These are phyloP conservation scores for Agrypnus murinus DNA, from an alignment of 2,888 invertebrate genomes.

Conservation along the genomic window DNA sequence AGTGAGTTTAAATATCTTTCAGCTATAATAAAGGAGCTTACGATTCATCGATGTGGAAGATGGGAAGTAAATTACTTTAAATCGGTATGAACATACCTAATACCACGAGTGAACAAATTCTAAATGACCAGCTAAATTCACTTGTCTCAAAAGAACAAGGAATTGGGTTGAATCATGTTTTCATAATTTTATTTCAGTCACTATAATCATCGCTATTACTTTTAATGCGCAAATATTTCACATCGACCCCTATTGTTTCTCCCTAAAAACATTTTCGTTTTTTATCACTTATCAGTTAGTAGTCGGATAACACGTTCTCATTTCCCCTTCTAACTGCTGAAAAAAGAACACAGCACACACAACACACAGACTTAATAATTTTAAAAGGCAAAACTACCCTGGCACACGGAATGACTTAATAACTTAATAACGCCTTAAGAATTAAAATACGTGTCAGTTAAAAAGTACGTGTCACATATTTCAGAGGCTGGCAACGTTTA, in stretches of 20 bases:
- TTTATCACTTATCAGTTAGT: conserved; percentile 3
- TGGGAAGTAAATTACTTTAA: not conserved
- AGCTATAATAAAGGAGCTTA: not conserved
- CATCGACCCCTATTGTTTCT: no score
- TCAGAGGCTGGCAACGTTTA: conserved; percentile 23
- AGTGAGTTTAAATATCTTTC: not conserved
- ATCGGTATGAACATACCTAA: no score
- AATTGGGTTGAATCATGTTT: no score
- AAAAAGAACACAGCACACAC: not conserved
- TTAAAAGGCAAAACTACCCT: conserved; percentile 27
- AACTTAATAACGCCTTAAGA: conserved; percentile 41
- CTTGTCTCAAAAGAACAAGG: not conserved
- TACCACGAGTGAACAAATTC: no score
- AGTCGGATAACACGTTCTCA: conserved; percentile 15
- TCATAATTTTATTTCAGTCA: not conserved
- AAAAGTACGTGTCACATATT: conserved; percentile 36
- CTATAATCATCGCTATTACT: not conserved
- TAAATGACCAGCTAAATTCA: not conserved
- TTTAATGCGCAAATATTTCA: not conserved
- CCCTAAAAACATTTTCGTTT: not conserved
- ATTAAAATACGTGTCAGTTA: conserved; percentile 36
- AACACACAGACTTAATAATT: conserved; percentile 21
- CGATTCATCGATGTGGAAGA: not conserved
- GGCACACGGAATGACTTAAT: conserved; percentile 34
- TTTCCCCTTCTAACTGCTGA: not conserved